Conservation (phyloP, 2,797 vertebrate genomes). For the Poeciliopsis turneri region DNA sequence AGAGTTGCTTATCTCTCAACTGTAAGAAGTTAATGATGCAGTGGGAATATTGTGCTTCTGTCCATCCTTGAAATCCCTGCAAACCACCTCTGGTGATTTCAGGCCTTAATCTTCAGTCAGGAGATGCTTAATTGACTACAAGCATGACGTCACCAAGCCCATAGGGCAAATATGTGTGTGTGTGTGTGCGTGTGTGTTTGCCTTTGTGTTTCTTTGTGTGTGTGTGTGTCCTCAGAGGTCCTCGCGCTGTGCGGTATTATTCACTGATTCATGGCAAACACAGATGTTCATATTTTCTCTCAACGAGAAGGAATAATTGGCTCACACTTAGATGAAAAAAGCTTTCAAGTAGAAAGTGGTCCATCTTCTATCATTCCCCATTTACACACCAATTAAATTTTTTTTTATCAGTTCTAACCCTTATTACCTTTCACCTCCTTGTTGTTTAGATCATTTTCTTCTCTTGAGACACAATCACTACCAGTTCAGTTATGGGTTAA, state of each 20-base stretch:
- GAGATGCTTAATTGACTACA: constrained; percentile 54
- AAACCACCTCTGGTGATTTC: constrained; percentile 53
- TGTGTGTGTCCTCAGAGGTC: constrained; percentile 27
- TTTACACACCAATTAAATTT: constrained; percentile 11
- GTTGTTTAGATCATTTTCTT: neutral
- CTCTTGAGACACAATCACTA: constrained; percentile 17
- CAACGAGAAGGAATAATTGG: constrained; percentile 65
- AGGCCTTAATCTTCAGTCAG: constrained; percentile 59
- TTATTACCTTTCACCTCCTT: constrained; percentile 12
- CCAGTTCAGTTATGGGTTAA: constrained; percentile 7
- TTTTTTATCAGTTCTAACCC: constrained; percentile 14
- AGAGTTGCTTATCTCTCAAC: constrained; percentile 60
- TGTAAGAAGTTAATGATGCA: constrained; percentile 46
- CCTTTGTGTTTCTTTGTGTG: constrained; percentile 20
- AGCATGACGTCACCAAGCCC: constrained; percentile 63
- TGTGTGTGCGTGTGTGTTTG: constrained; percentile 13
- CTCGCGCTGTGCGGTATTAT: constrained; percentile 42
- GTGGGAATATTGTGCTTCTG: constrained; percentile 61
- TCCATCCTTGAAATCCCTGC: constrained; percentile 52
- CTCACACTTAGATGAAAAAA: constrained; percentile 52
- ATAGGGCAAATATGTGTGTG: constrained; percentile 28
- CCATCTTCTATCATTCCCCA: constrained; percentile 25
- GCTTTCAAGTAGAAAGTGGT: constrained; percentile 60
- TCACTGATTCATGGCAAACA: constrained; percentile 64
- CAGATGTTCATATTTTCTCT: constrained; percentile 69